Evolutionary conservation across 1,140 invertebrate species (phyloP).

Genomic region (Platorchestia sp.): DNA sequence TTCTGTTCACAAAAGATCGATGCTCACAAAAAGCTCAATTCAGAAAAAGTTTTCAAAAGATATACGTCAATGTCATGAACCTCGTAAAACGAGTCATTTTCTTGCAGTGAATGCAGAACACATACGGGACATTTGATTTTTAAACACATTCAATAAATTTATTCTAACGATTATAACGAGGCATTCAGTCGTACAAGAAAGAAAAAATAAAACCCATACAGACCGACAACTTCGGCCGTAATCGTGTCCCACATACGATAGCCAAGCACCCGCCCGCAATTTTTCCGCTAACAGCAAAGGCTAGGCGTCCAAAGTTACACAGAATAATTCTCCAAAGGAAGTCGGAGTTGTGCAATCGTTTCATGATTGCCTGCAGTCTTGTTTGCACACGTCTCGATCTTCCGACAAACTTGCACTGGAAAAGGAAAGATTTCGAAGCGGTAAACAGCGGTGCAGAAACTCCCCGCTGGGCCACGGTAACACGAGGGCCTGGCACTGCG

Average conservation of each 20-base stretch:
- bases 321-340: not conserved
- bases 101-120: not conserved
- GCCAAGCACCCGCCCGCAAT: not conserved
- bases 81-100: not conserved
- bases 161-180: not conserved
- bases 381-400: constrained; percentile 6
- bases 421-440: not conserved
- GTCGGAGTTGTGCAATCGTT: not conserved
- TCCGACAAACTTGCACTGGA: not conserved
- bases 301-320: not conserved
- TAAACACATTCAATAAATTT: not conserved
- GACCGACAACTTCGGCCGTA: not conserved
- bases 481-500: not conserved
- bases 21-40: too few species aligned
- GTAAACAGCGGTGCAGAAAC: not conserved
- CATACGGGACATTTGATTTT: not conserved
- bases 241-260: not conserved
- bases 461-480: not conserved
- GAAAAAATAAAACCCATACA: not conserved
- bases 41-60: too few species aligned
- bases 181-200: not conserved
- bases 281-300: not conserved
- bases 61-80: not conserved
- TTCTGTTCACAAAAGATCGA: too few species aligned
- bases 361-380: not conserved